A percentile compares a stretch with the other conserved stretches of the same genome.
phyloP scores from a whole-genome alignment of 1,140 invertebrate species.

The Spodoptera frugiperda region DNA sequence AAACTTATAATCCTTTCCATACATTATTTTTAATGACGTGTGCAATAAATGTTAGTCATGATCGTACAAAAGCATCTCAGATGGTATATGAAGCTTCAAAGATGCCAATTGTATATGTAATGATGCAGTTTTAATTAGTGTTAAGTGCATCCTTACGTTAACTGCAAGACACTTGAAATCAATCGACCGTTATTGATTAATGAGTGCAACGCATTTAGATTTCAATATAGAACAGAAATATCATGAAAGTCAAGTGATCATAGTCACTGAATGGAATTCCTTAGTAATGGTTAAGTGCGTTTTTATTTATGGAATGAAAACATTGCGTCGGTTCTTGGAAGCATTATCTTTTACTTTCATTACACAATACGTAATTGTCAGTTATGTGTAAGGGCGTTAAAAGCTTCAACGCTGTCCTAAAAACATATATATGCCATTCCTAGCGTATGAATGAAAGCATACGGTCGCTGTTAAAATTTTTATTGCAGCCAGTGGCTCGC shows the following conservation, averaged over 20 bases:
- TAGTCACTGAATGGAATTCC: background rate
- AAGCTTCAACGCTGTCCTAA: conserved; percentile 59
- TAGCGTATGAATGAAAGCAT: conserved; percentile 72
- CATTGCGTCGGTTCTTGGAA: conserved; percentile 12
- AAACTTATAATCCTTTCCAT: conserved; percentile 7
- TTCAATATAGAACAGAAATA: conserved; percentile 21
- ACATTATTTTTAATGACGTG: conserved; percentile 35
- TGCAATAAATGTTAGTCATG: conserved; percentile 13
- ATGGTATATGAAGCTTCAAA: conserved; percentile 1
- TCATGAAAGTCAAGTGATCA: conserved; percentile 13
- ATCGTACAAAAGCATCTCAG: background rate
- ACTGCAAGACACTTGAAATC: conserved; percentile 67
- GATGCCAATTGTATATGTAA: conserved; percentile 43
- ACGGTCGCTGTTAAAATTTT: conserved; percentile 79
- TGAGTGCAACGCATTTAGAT: conserved; percentile 58
- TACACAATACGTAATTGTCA: conserved; percentile 17
- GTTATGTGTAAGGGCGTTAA: conserved; percentile 39
- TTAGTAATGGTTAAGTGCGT: conserved; percentile 8
- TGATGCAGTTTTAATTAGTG: conserved; percentile 42
- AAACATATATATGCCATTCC: conserved; percentile 73
- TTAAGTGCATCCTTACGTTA: conserved; percentile 43
- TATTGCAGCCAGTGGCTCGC: conserved; percentile 73
- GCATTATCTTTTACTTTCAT: conserved; percentile 20
- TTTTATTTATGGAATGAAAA: conserved; percentile 29
- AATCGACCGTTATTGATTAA: conserved; percentile 66